Percentiles rank a stretch among this genome's conserved stretches.
Conservation (phyloP, 1,140 invertebrate genomes). For the Micrasema longulum region DNA sequence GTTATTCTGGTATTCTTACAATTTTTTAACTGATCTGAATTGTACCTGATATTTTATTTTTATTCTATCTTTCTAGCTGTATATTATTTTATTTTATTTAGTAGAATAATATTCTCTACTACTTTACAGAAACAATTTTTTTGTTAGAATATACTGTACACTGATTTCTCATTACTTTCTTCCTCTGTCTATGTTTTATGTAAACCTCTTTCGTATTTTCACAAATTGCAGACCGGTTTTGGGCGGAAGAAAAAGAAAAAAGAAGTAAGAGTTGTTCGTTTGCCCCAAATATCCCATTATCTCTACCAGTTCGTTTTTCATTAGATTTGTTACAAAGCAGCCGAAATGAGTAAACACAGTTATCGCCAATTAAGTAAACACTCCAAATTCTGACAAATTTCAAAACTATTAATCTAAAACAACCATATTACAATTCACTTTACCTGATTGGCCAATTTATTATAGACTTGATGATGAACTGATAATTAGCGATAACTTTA, state of each 20-base stretch:
- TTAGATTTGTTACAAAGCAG: conserved; percentile 50
- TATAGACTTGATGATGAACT: conserved; percentile 8
- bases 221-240: conserved; percentile 84
- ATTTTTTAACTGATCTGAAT: too few relatives aligned
- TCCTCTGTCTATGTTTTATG: conserved; percentile 54
- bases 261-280: conserved; percentile 85
- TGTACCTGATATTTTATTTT: too few relatives aligned
- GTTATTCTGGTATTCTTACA: too few relatives aligned
- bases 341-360: conserved; percentile 46
- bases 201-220: conserved; percentile 59
- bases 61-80: conserved; percentile 8
- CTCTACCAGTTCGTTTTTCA: conserved; percentile 51
- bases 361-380: conserved; percentile 53
- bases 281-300: conserved; percentile 54
- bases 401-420: conserved; percentile 23
- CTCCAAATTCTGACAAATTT: conserved; percentile 23
- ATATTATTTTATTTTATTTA: conserved; percentile 30
- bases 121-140: conserved; percentile 20
- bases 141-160: conserved; percentile 17
- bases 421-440: conserved; percentile 4
- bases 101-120: conserved; percentile 18
- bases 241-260: conserved; percentile 96
- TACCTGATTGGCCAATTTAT: conserved; percentile 23
- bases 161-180: conserved; percentile 39
- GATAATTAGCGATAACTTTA: conserved; percentile 54